Evolutionary conservation across 2,113 vertebrate species (phyloP).

Genomic region (Panurus biarmicus): DNA sequence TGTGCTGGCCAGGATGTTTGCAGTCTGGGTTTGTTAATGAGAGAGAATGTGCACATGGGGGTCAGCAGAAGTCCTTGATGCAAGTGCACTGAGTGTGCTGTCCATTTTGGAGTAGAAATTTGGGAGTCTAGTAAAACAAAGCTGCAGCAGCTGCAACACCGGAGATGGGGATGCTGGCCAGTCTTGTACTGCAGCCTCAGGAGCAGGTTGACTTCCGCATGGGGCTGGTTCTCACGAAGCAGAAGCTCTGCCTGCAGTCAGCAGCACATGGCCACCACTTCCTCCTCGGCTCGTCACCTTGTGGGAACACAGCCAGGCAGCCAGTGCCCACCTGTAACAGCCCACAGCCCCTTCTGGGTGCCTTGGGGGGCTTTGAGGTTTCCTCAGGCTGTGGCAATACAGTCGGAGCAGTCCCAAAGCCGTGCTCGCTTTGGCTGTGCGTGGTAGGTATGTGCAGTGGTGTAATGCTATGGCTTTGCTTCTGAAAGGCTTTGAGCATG

Average conservation of each 20-base stretch:
- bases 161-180: accelerated
- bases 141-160: accelerated
- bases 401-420: not conserved
- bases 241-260: not conserved
- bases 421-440: accelerated
- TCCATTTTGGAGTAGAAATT: not conserved
- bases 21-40: not conserved
- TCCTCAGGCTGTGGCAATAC: accelerated
- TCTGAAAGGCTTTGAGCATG: accelerated
- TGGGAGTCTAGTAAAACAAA: not conserved
- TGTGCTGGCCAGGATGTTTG: not conserved
- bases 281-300: accelerated
- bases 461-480: accelerated
- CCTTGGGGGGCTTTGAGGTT: not conserved
- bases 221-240: accelerated
- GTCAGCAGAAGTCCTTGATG: not conserved
- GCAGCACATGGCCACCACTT: accelerated
- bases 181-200: not conserved
- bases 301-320: accelerated
- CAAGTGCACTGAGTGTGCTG: not conserved
- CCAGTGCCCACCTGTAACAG: accelerated
- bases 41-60: not conserved
- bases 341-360: not conserved
- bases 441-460: not conserved
- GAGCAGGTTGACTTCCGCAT: not conserved